Conservation (phyloP, 2,797 vertebrate species). For the Semaprochilodus insignis region DNA sequence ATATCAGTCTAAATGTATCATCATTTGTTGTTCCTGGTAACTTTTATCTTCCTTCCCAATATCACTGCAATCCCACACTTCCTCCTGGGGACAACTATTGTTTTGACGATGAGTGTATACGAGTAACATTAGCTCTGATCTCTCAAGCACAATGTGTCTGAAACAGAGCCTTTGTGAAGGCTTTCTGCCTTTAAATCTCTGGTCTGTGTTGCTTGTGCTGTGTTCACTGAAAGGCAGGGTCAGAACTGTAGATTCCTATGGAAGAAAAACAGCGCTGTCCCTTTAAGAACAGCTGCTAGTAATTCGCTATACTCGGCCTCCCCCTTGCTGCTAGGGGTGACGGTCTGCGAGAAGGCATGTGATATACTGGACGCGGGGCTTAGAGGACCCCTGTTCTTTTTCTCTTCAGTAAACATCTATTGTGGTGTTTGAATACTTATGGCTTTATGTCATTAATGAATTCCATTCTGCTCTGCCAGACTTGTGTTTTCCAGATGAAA, state of each 20-base stretch:
- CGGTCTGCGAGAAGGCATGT: not conserved
- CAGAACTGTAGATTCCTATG: not conserved
- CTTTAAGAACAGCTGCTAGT: conserved; percentile 16
- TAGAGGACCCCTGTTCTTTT: not conserved
- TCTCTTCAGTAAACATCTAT: not conserved
- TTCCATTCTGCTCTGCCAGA: not conserved
- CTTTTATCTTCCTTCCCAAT: too few species aligned
- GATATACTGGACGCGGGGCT: not conserved
- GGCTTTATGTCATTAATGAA: not conserved
- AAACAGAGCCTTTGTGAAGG: too few species aligned
- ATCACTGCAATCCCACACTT: too few species aligned
- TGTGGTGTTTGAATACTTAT: not conserved
- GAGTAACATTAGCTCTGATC: too few species aligned
- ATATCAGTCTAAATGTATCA: too few species aligned
- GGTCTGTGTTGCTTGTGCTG: not conserved
- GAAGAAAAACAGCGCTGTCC: not conserved
- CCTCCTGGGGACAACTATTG: too few species aligned
- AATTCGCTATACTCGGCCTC: not conserved
- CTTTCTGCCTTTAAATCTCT: not conserved
- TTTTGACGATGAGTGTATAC: too few species aligned
- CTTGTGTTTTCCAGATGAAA: not conserved
- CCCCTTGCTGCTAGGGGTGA: not conserved
- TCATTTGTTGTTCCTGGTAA: too few species aligned
- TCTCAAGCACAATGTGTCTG: too few species aligned
- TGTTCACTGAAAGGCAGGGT: not conserved